A percentile compares a stretch with the other conserved stretches of the same genome.
Evolutionary conservation across 2,797 vertebrate species (phyloP).

Genomic region (Macroramphosus scolopax): DNA sequence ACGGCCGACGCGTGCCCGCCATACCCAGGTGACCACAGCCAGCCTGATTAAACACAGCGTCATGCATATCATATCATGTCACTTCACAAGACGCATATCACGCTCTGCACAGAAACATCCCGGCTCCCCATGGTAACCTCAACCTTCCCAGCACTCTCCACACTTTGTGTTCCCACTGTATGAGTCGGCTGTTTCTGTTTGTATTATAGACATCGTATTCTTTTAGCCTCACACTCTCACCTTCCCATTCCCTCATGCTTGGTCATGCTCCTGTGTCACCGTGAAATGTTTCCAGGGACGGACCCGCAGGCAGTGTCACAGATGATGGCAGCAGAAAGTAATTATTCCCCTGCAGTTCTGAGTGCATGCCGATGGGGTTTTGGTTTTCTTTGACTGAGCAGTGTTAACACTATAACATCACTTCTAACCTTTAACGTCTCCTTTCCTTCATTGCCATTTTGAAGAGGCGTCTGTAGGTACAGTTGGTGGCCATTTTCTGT

Average conservation of each 20-base stretch:
- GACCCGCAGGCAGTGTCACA: constrained; percentile 81
- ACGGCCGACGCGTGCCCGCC: constrained; percentile 87
- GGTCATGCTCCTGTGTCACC: constrained; percentile 82
- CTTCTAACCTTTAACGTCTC: constrained; percentile 28
- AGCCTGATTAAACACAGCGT: not conserved
- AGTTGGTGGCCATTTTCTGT: constrained; percentile 4
- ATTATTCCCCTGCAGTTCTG: constrained; percentile 80
- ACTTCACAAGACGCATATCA: no score
- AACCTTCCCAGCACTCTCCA: not conserved
- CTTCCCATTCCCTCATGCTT: constrained; percentile 46
- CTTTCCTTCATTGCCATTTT: constrained; percentile 38
- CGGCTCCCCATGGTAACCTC: not conserved
- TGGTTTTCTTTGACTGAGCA: constrained; percentile 64
- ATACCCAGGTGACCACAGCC: constrained; percentile 86
- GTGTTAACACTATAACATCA: constrained; percentile 33
- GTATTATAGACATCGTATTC: constrained; percentile 32
- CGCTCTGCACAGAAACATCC: not conserved
- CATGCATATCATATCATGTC: not conserved
- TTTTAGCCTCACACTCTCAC: constrained; percentile 51
- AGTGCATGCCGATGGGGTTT: constrained; percentile 88
- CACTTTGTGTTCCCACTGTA: constrained; percentile 20
- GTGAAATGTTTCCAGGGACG: constrained; percentile 80
- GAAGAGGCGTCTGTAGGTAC: not conserved
- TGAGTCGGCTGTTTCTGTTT: constrained; percentile 28
- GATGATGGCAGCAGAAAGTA: constrained; percentile 92